These are phyloP conservation scores for Idaea aversata DNA, from an alignment of 2,888 invertebrate species.

Conservation along the genomic window DNA sequence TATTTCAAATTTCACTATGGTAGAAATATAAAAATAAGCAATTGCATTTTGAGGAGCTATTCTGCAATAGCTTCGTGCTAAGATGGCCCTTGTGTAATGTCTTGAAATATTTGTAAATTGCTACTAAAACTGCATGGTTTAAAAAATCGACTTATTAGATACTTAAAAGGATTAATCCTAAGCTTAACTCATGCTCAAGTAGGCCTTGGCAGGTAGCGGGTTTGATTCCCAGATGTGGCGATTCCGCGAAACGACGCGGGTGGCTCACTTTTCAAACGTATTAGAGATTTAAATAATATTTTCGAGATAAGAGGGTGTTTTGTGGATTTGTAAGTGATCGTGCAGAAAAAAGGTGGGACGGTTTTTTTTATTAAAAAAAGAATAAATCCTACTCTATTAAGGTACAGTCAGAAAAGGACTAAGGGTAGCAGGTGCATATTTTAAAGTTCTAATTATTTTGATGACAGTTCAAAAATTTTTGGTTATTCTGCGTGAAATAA, in stretches of 20 bases:
- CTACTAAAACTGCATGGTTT: not conserved
- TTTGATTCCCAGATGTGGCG: constrained; percentile 34
- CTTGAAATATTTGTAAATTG: not conserved
- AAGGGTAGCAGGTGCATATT: no score
- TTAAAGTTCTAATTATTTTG: no score
- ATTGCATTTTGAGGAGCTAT: no score
- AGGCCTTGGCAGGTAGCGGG: constrained; percentile 39
- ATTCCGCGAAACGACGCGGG: constrained; percentile 52
- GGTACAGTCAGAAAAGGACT: no score
- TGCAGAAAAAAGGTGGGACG: not conserved
- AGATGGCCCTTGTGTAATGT: not conserved
- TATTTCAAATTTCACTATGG: no score
- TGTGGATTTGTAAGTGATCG: constrained; percentile 2
- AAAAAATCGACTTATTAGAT: constrained; percentile 13
- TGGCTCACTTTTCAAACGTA: constrained; percentile 43
- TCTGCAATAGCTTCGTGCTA: not conserved
- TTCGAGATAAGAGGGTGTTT: constrained; percentile 35
- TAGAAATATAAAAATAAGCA: no score
- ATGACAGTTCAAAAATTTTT: no score
- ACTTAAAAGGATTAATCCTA: constrained; percentile 35
- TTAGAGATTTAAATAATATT: constrained; percentile 47
- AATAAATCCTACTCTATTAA: not conserved
- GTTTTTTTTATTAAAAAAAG: not conserved
- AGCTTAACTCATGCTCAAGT: constrained; percentile 15
- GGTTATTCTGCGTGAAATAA: no score